Evolutionary conservation across 2,113 vertebrate genomes (phyloP), one percentile per base, ranked within the genome.

Genomic region (Boulengerochromis microlepis): DNA sequence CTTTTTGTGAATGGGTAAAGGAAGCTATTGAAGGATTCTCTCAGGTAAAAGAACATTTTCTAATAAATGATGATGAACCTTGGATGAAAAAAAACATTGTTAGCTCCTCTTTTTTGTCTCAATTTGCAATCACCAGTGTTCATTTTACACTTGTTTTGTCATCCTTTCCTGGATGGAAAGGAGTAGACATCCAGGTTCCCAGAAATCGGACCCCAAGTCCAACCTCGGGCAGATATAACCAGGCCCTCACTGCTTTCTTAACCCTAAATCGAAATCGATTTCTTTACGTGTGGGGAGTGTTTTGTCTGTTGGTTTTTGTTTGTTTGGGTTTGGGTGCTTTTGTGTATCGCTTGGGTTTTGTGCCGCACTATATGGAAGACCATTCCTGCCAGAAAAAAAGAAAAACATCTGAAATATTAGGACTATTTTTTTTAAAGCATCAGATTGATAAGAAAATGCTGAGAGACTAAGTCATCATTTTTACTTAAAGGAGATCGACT

Each of bases 21-120:
- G 95, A 96, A 95, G 95, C 92, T 96, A 94, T 96, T 96, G 95
- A 97, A 97, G 95, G 95, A 96, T 96, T 96, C 96, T 97, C 96
- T 97, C 96, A 97, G 96, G 96, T 96, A 96, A 95, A 96, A 95
- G 84, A 95, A 94, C 92, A 94, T 95, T 95, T 96, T 95, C 92
- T 92, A 96, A 96, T 96, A 96, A 97, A 96, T 92, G 89, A 95
- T 95, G 93, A 95, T 94, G 93, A 96, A 96, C 90, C 89, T 93
- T 95, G 96, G 95, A 95, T 90, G 88, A 91, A 96, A 95, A 71
- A 74, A 88, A 56, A 19, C 93, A 93, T 96, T 96, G 95, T 95
- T 95, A 94, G 87, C 91, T 93, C 93, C 92, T 96, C 89, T 92
- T 95, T 96, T 95, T 95, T 90, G 54, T 91, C 91, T 85, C 84